phyloP scores from a whole-genome alignment of 1,140 invertebrate species.

The Theocolax elegans region DNA sequence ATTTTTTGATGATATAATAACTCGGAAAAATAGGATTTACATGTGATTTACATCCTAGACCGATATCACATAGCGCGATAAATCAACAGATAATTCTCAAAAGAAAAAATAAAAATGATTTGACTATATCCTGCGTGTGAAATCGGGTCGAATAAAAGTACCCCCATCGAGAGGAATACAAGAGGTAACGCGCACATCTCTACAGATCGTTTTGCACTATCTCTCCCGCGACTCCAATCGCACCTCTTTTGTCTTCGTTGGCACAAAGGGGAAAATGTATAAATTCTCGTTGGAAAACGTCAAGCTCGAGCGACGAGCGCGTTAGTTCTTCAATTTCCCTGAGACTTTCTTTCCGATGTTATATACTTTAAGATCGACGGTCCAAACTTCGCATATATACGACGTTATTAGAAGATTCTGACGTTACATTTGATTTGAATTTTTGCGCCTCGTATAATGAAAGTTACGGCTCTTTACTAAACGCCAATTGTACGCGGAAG shows the following conservation, averaged over 20 bases:
- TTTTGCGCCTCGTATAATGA: neutral
- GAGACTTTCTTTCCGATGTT: too few species aligned
- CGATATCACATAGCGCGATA: too few species aligned
- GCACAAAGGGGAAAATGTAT: neutral
- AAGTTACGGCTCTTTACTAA: neutral
- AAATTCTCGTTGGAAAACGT: neutral
- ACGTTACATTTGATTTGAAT: slow-evolving; percentile 26
- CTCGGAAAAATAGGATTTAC: too few species aligned
- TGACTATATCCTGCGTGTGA: too few species aligned
- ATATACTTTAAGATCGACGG: too few species aligned
- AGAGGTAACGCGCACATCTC: neutral
- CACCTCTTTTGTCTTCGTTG: too few species aligned
- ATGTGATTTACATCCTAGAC: too few species aligned
- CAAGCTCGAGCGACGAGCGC: neutral
- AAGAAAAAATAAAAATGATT: too few species aligned
- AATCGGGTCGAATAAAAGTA: neutral
- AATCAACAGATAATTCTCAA: too few species aligned
- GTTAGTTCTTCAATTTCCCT: slow-evolving; percentile 34
- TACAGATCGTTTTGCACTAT: too few species aligned
- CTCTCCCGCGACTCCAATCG: too few species aligned
- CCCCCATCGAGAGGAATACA: neutral
- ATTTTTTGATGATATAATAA: too few species aligned
- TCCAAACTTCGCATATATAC: slow-evolving; percentile 8
- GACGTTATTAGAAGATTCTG: slow-evolving; percentile 2
- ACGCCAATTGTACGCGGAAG: neutral